Evolutionary conservation across 30 jellyfish, hydroid and myxozoan genomes (phyloP), one percentile per base, ranked within the genome.

Genomic region (Morbakka virulenta): DNA sequence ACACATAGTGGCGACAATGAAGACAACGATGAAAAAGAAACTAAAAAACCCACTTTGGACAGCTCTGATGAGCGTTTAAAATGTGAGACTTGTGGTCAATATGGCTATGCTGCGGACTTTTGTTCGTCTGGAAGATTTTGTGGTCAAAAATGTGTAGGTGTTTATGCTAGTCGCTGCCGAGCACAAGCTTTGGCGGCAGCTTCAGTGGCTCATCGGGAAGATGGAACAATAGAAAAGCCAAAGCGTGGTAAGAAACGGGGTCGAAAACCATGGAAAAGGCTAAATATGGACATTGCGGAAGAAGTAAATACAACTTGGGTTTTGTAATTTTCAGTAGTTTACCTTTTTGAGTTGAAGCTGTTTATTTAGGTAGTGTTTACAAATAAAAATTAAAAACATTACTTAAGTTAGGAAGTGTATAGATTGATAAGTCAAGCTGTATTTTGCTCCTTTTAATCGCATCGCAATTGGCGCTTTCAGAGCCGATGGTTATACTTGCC

Each of bases 101-200:
- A 68, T 63, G 99, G 99, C 20, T 50, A 84, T 80, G 81, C 93
- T 20, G 80, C 99, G 33, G 99, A 93, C 51, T 93, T 93, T 57
- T 87, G 99, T 29, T 93, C 99, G 2, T 93, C 99, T 22, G 99
- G 99, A 28, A 92, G 99, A 17, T 93, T 93, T 72, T 93, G 99
- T 62, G 86, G 99, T 74, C 99, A 93, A 52, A 67, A 96, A 11
- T 93, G 99, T 83, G 99, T 93, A 34, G 99, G 99, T 14, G 99
- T 96, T 32, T 83, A 86, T 66, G 99, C 99, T 0, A 93, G 99
- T 64, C 81, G 82, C 33, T 80, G 96, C 63, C 86, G 99, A 28
- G 97, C 99, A 28, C 90, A 93, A 32, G 70, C 85, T 64, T 68
- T 93, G 67, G 97, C 97, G 9, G 94, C 93, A 26, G 97, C 93